Base-by-base conservation (phyloP, 2,113 vertebrate species). In the Notothenia coriiceps region DNA sequence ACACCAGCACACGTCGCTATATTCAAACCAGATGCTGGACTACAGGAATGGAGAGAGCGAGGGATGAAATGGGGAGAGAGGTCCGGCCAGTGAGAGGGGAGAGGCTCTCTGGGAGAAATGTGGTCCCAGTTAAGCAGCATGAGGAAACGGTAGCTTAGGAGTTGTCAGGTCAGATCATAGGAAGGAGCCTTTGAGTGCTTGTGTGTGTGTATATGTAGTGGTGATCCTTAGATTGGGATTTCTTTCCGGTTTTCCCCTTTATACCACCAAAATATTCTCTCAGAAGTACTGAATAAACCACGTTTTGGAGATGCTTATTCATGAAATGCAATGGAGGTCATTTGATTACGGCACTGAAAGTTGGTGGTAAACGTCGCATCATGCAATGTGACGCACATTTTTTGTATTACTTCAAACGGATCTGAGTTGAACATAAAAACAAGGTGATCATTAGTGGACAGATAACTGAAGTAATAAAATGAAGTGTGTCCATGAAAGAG, bases 61-160 rank as follows among this genome's bases (percentile, higher is more conserved):
- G 70, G 62, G 80, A 80, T 33, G 82, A 68, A 85, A 61, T 57
- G 75, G 54, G 66, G 51, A 84, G 82, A 86, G 81, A 84, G 69
- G 86, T 74, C 70, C 64, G 69, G 68, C 57, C 47, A 65, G 71
- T 49, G 79, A 85, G 93, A 92, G 80, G 79, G 88, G 90, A 91
- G 81, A 83, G 90, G 87, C 62, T 61, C 82, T 86, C 3, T 5
- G 88, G 25, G 51, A 78, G 85, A 93, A 97, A 96, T 96, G 91
- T 96, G 96, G 95, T 95, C 94, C 77, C 93, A 95, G 95, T 96
- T 97, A 97, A 94, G 89, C 85, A 80, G 92, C 73, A 91, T 87
- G 91, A 96, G 96, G 96, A 96, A 97, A 96, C 93, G 84, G 96
- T 96, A 96, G 95, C 96, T 96, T 94, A 94, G 89, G 88, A 96